phyloP scores from a whole-genome alignment of 2,113 vertebrate genomes.

The Carassius gibelio region DNA sequence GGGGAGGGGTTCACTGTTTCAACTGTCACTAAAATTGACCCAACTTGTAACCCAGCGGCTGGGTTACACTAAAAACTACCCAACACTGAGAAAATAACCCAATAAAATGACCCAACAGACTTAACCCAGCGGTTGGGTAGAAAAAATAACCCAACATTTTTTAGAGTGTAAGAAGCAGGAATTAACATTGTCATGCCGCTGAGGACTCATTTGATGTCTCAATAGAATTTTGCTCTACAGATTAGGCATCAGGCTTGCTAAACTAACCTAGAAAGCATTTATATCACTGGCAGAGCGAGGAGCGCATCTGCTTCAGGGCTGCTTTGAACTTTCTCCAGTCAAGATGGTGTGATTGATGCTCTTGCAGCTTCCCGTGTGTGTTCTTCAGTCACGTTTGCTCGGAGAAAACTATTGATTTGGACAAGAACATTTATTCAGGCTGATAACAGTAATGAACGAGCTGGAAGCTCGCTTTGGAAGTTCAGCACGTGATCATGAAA shows the following conservation, averaged over 20 bases:
- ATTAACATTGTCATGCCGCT: background rate
- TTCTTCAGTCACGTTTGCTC: constrained; percentile 62
- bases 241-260: background rate
- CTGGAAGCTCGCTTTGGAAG: constrained; percentile 60
- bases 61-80: too few species aligned
- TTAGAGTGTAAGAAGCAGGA: background rate
- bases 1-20: too few species aligned
- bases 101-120: too few species aligned
- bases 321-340: constrained; percentile 20
- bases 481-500: background rate
- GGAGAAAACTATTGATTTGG: constrained; percentile 70
- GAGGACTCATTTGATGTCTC: background rate
- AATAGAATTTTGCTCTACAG: background rate
- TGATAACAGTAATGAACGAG: constrained; percentile 74
- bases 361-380: constrained; percentile 27
- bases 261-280: background rate
- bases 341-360: constrained; percentile 45
- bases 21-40: too few species aligned
- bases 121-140: too few species aligned
- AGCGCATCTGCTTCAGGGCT: constrained; percentile 35
- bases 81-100: too few species aligned
- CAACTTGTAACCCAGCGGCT: too few species aligned
- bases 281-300: constrained; percentile 7
- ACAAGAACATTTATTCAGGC: constrained; percentile 66
- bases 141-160: too few species aligned